These are phyloP conservation scores for Agrilus cyanescens DNA, from an alignment of 2,888 invertebrate species.

Conservation along the genomic window DNA sequence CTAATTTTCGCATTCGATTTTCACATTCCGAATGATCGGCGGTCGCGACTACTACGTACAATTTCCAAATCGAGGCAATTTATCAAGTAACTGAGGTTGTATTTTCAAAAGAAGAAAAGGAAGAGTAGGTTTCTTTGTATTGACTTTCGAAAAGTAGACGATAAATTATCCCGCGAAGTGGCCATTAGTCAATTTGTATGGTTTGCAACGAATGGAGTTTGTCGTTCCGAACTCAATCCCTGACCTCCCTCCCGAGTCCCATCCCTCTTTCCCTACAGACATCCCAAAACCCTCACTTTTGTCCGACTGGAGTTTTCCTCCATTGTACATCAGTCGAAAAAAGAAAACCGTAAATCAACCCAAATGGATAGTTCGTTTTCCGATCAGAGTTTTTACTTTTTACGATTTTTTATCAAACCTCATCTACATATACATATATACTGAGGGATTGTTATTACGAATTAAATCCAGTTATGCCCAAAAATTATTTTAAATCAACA, in stretches of 20 bases:
- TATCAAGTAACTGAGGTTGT: conserved; percentile 25
- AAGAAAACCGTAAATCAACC: neutral
- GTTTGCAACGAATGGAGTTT: conserved; percentile 19
- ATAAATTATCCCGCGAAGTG: conserved; percentile 35
- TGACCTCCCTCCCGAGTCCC: neutral
- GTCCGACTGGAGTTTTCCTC: neutral
- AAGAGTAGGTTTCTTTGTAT: conserved; percentile 31
- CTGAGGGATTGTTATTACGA: too few species aligned
- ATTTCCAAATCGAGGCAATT: conserved; percentile 27
- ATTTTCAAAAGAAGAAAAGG: conserved; percentile 25
- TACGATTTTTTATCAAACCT: too few species aligned
- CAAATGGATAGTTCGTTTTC: too few species aligned
- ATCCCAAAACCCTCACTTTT: conserved; percentile 13
- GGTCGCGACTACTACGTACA: conserved; percentile 9
- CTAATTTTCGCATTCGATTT: too few species aligned
- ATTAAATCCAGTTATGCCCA: too few species aligned
- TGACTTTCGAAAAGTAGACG: conserved; percentile 31
- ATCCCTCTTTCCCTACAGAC: conserved; percentile 3
- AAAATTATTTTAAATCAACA: too few species aligned
- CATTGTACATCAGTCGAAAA: neutral
- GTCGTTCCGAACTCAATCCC: conserved; percentile 11
- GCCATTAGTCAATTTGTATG: conserved; percentile 33
- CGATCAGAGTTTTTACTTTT: too few species aligned
- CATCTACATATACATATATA: too few species aligned
- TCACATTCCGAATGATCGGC: too few species aligned